Evolutionary conservation across 1,140 invertebrate species (phyloP).

Genomic region (Formica exsecta): DNA sequence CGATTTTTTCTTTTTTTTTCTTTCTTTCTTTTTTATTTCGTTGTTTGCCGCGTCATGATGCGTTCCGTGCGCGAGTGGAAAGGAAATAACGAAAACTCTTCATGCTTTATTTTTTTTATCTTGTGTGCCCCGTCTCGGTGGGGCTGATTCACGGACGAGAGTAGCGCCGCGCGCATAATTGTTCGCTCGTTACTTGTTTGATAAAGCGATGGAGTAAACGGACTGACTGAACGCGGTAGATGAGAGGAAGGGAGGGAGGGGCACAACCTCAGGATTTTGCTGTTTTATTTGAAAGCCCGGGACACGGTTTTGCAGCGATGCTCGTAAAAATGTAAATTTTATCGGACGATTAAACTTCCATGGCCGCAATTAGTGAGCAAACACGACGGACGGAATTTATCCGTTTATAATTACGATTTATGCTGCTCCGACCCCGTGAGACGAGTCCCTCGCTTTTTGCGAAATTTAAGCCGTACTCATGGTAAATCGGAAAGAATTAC

Average conservation of each 20-base stretch:
- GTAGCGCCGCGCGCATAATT: conserved; percentile 31
- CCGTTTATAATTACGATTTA: conserved; percentile 67
- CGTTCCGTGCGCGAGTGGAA: neutral
- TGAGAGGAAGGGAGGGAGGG: neutral
- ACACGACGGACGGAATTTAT: conserved; percentile 64
- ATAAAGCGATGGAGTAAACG: conserved; percentile 53
- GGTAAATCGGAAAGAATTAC: conserved; percentile 32
- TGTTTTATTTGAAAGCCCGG: conserved; percentile 42
- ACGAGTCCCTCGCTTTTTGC: conserved; percentile 5
- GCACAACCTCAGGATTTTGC: conserved; percentile 2
- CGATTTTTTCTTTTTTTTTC: conserved; percentile 21
- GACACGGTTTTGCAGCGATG: conserved; percentile 32
- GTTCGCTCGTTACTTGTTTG: conserved; percentile 46
- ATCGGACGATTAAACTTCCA: conserved; percentile 70
- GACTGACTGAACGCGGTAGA: neutral
- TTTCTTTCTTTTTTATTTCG: neutral
- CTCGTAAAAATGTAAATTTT: conserved; percentile 76
- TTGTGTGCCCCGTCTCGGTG: conserved; percentile 10
- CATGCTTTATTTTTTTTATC: conserved; percentile 35
- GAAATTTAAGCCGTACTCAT: neutral
- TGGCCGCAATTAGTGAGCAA: conserved; percentile 64
- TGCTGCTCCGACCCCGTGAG: neutral
- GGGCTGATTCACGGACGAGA: conserved; percentile 30
- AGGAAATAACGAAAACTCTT: conserved; percentile 37
- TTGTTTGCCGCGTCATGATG: neutral